Percentiles rank a stretch among this genome's conserved stretches.
Conservation (phyloP, 2,888 invertebrate genomes). For the Augiades crinisus region DNA sequence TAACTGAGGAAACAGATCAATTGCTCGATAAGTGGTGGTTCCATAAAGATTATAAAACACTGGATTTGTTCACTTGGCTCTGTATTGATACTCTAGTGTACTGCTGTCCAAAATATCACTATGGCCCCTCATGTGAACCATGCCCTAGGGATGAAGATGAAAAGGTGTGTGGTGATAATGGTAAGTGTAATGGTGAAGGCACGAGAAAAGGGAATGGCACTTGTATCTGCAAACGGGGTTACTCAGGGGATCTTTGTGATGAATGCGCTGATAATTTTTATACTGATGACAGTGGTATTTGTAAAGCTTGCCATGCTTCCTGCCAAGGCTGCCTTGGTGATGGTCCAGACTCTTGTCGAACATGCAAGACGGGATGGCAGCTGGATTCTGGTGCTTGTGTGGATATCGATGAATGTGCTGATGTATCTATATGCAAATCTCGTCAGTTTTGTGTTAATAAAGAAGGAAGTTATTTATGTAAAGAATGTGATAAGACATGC, state of each 20-base stretch:
- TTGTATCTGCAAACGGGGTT: slow-evolving; percentile 92
- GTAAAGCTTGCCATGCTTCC: slow-evolving; percentile 89
- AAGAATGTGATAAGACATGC: slow-evolving; percentile 91
- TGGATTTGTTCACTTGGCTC: slow-evolving; percentile 81
- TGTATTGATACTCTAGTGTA: slow-evolving; percentile 89
- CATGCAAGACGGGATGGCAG: slow-evolving; percentile 86
- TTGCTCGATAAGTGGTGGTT: slow-evolving; percentile 95
- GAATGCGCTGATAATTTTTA: slow-evolving; percentile 87
- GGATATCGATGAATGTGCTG: slow-evolving; percentile 92
- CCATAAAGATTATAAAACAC: slow-evolving; percentile 73
- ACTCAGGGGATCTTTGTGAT: slow-evolving; percentile 88
- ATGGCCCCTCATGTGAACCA: slow-evolving; percentile 87
- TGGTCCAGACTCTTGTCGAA: slow-evolving; percentile 82
- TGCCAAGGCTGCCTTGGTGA: slow-evolving; percentile 89
- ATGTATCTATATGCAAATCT: slow-evolving; percentile 70
- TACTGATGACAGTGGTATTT: slow-evolving; percentile 84
- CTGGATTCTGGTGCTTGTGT: slow-evolving; percentile 86
- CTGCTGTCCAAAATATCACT: slow-evolving; percentile 93
- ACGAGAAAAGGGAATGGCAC: slow-evolving; percentile 95
- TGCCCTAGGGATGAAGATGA: slow-evolving; percentile 82
- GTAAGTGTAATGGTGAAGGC: slow-evolving; percentile 91
- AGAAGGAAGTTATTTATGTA: slow-evolving; percentile 90
- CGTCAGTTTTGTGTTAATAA: slow-evolving; percentile 93
- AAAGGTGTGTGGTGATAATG: slow-evolving; percentile 89
- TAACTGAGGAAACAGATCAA: slow-evolving; percentile 91